Conservation (phyloP, 2,113 vertebrate species). For the Pelusios castaneus region DNA sequence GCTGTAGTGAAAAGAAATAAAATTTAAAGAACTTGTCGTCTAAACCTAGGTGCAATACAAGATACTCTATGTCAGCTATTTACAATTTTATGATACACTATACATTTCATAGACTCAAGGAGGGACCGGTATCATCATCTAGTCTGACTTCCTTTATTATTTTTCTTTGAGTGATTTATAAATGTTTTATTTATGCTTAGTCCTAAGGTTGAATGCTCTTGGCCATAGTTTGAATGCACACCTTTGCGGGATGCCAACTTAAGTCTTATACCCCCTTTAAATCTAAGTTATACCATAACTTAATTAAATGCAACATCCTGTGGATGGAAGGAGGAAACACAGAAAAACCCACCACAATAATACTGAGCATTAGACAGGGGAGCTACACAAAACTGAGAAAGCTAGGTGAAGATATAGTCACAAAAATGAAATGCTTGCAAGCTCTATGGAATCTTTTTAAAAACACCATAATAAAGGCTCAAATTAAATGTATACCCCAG, state of each 20-base stretch:
- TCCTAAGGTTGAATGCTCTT: not conserved
- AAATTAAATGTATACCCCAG: not conserved
- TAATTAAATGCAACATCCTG: not conserved
- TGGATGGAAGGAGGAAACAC: not conserved
- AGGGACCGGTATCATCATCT: too few species aligned
- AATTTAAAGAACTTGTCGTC: not conserved
- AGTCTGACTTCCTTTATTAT: too few species aligned
- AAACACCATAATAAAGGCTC: not conserved
- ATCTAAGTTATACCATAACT: not conserved
- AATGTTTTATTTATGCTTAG: not conserved
- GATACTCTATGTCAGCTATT: not conserved
- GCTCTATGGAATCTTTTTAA: not conserved
- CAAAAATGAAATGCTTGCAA: not conserved
- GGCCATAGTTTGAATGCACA: not conserved
- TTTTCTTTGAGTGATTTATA: not conserved
- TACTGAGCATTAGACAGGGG: not conserved
- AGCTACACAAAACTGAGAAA: not conserved
- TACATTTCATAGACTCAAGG: too few species aligned
- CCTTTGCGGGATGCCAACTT: not conserved
- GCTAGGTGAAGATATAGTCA: not conserved
- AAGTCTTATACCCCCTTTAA: not conserved
- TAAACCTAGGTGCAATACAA: not conserved
- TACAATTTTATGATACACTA: not conserved
- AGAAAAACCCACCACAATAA: not conserved
- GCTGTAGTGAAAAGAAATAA: not conserved